Base-by-base conservation (phyloP, 2,797 vertebrate species). In the Mus caroli region DNA sequence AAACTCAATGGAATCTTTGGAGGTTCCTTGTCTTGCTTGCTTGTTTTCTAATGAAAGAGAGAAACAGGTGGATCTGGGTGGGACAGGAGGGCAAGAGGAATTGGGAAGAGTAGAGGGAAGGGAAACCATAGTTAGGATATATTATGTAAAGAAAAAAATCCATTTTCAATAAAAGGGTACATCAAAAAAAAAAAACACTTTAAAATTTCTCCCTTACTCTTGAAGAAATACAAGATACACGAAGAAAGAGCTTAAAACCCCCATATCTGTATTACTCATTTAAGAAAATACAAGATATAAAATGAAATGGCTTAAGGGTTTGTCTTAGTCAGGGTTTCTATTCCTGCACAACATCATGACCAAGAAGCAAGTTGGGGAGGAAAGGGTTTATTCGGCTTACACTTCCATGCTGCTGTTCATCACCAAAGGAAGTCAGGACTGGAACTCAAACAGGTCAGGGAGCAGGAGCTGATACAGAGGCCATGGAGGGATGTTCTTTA, bases 121-220 rank as follows among this genome's bases (percentile, higher is more conserved):
- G 37, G 26, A 83, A 83, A 10, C 37, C 56, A 83, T 43, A 40
- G 43, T 83, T 37, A 60, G 56, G 58, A 28, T 60, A 28, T 60
- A 82, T 40, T 60, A 43, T 60, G 14, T 60, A 20, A 71, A 19
- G 19, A 83, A 56, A 92, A 92, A 83, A 83, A 40, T 83, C 1
- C 12, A 60, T 62, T 43, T 83, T 43, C 37, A 62, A 43, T 60
- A 83, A 94, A 96, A 54, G 46, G 58, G 26, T 54, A 34, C 50
- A 84, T 22, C n/a, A n/a, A n/a, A n/a, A 43, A 64, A 10, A 80
- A 79, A 95, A 93, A 97, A 79, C 52, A 43, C 26, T 91, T 64
- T 85, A 62, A 77, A 92, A 43, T 79, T 91, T 91, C 67, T 85
- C 52, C 31, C 14, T 60, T 83, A 83, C 37, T 43, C 56, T 83